Base-by-base conservation (phyloP, 2,888 invertebrate genomes). In the Stratiomys singularior region DNA sequence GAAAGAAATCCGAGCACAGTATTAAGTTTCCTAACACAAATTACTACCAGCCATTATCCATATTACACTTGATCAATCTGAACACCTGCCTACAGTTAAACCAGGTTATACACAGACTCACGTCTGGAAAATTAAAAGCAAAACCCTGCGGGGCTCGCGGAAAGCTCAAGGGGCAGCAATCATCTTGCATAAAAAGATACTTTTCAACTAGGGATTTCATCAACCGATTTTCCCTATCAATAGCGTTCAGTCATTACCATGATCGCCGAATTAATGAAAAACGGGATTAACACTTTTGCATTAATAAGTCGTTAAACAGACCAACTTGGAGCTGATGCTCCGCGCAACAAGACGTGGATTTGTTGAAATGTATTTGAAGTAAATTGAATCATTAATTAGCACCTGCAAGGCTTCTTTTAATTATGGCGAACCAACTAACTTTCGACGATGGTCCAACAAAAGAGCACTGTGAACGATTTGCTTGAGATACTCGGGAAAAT, bases 341-440 rank as follows among this genome's bases (percentile, higher is more conserved):
- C 37, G 37, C 37, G 37, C 37, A 9, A 5, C 9, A 37, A 5
- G 9, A 37, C 3, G 9, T 37, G 37, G 5, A 5, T 37, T 37
- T 37, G 5, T 52, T 52, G 15, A 52, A 52, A 52, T 37, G 37
- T 37, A 5, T 37, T 37, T 37, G 3, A 37, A 52, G 52, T 52
- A n/a, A 52, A 52, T 52, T 52, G 52, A 52, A 52, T 52, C 15
- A 52, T 52, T 52, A 52, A 52, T 52, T 52, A 52, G 52, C 52
- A 52, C 52, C 52, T 52, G 52, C 52, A 52, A 52, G 18, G 52
- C 52, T 18, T 52, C 52, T 3, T 13, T 52, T 52, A 52, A 52
- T 13, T 52, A 13, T 52, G 15, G 15, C 9, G 3, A 37, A 37
- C 37, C 37, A 37, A 37, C 37, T 18, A 52, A 52, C 52, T 52